These are phyloP conservation scores for Pyrgus malvae DNA, from an alignment of 2,888 invertebrate species.

Conservation along the genomic window DNA sequence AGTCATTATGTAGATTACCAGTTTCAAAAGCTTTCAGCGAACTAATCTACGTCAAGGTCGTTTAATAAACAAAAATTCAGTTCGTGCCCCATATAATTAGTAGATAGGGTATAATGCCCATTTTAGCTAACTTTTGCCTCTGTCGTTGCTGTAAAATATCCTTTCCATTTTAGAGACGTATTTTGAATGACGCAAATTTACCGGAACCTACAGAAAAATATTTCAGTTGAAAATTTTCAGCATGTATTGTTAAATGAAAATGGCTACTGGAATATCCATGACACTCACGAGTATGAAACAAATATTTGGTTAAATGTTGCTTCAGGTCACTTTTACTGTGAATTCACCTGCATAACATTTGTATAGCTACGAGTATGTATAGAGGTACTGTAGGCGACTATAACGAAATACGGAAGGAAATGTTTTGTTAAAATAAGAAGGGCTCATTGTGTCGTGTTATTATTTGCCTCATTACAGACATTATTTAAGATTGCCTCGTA, in stretches of 20 bases:
- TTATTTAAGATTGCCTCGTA: too few relatives aligned
- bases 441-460: too few relatives aligned
- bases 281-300: constrained; percentile 1
- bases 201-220: constrained; percentile 19
- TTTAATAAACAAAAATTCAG: constrained; percentile 37
- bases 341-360: too few relatives aligned
- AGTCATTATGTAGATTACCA: constrained; percentile 52
- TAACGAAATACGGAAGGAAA: too few relatives aligned
- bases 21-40: constrained; percentile 52
- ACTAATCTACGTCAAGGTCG: constrained; percentile 39
- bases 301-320: neutral
- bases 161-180: constrained; percentile 36
- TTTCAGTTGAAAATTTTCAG: neutral
- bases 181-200: too few relatives aligned
- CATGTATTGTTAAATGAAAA: constrained; percentile 4
- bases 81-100: constrained; percentile 43
- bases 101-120: constrained; percentile 34
- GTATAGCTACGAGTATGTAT: too few relatives aligned
- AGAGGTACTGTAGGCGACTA: too few relatives aligned
- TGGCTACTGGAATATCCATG: neutral
- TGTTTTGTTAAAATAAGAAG: too few relatives aligned
- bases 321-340: neutral
- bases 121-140: constrained; percentile 39
- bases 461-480: too few relatives aligned
- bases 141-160: constrained; percentile 42